Conservation (phyloP, 2,113 vertebrate species). For the Erythrocercus mccallii region DNA sequence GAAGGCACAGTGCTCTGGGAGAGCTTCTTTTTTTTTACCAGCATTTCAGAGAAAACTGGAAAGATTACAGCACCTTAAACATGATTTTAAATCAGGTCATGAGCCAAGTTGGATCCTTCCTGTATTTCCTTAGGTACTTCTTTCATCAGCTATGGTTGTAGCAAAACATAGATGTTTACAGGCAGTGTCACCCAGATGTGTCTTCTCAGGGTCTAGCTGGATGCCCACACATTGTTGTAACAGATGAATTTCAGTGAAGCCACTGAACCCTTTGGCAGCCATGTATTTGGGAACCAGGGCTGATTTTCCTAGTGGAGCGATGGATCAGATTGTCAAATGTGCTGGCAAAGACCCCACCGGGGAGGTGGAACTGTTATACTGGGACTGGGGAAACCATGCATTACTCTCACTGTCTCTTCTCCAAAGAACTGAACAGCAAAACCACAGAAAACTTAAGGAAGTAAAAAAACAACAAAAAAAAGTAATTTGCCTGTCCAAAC, state of each 20-base stretch:
- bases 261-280: background rate
- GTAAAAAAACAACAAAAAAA: background rate
- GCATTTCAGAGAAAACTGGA: background rate
- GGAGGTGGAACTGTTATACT: background rate
- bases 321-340: background rate
- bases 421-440: background rate
- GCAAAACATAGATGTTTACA: background rate
- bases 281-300: fast-evolving
- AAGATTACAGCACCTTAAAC: background rate
- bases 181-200: background rate
- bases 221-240: background rate
- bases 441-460: background rate
- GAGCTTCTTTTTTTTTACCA: background rate
- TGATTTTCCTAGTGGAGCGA: background rate
- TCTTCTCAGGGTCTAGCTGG: background rate
- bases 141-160: background rate
- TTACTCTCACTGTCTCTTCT: background rate
- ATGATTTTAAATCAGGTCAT: background rate
- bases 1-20: background rate
- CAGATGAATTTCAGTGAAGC: background rate
- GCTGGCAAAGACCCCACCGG: background rate
- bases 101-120: background rate
- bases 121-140: background rate
- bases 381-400: background rate
- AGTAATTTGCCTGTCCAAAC: background rate